Percentiles rank a stretch among this genome's conserved stretches.
Conservation (phyloP, 2,113 vertebrate genomes). For the Cairina moschata region DNA sequence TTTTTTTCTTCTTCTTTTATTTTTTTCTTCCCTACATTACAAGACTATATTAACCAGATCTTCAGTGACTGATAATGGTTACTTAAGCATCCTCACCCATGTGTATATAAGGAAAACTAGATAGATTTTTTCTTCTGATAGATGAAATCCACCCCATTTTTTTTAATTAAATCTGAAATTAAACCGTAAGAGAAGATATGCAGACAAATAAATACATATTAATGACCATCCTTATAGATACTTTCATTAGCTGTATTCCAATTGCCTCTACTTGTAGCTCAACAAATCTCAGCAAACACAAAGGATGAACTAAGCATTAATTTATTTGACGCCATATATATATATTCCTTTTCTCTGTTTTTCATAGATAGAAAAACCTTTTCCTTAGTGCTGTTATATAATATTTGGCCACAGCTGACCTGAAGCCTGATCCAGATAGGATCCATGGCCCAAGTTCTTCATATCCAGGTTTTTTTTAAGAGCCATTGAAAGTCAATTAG, state of each 20-base stretch:
- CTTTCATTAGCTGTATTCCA: neutral
- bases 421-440: neutral
- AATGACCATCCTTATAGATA: neutral
- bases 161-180: neutral
- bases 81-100: neutral
- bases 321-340: neutral
- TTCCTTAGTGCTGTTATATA: neutral
- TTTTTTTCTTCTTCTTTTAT: neutral
- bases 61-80: neutral
- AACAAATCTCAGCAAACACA: neutral
- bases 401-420: neutral
- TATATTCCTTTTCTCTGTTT: neutral
- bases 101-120: neutral
- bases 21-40: too few species aligned
- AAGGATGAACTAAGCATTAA: neutral
- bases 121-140: neutral
- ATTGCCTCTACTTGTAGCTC: neutral
- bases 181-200: constrained; percentile 26
- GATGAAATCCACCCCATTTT: neutral
- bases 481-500: neutral
- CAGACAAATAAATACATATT: constrained; percentile 17
- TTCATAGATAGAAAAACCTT: neutral
- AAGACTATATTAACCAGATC: neutral
- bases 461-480: neutral
- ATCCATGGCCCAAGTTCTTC: neutral